These are phyloP conservation scores for Lasiommata megera DNA, from an alignment of 2,888 invertebrate genomes.

Conservation along the genomic window DNA sequence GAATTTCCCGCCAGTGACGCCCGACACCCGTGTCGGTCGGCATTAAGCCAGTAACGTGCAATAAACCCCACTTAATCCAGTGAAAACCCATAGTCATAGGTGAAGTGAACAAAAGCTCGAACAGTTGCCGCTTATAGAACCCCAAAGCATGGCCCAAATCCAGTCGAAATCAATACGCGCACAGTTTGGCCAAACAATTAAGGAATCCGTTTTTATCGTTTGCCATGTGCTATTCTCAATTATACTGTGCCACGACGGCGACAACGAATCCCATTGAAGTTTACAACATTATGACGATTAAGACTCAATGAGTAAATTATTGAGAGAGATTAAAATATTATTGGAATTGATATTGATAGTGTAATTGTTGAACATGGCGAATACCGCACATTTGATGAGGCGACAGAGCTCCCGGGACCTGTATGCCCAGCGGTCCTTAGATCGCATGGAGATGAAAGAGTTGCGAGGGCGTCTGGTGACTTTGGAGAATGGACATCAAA, in stretches of 20 bases:
- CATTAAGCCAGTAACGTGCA: constrained; percentile 31
- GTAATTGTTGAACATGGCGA: constrained; percentile 85
- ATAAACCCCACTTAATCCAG: constrained; percentile 17
- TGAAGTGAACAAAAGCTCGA: constrained; percentile 36
- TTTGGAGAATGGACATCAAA: constrained; percentile 84
- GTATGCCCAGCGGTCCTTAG: constrained; percentile 89
- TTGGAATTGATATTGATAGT: constrained; percentile 18
- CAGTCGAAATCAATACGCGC: constrained; percentile 15
- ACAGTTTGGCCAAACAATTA: constrained; percentile 35
- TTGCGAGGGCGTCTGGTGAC: constrained; percentile 89
- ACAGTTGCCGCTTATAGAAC: neutral
- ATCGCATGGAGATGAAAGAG: constrained; percentile 93
- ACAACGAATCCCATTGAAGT: constrained; percentile 53
- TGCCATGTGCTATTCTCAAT: constrained; percentile 56
- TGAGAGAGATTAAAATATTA: constrained; percentile 38
- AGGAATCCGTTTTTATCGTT: constrained; percentile 44
- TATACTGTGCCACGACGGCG: constrained; percentile 63
- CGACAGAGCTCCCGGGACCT: constrained; percentile 94
- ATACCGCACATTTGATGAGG: constrained; percentile 93
- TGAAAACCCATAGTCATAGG: constrained; percentile 33
- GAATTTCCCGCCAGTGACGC: constrained; percentile 60
- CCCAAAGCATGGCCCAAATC: constrained; percentile 21
- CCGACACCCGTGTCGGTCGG: constrained; percentile 41
- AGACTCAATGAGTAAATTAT: constrained; percentile 13
- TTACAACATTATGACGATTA: constrained; percentile 30